Evolutionary conservation across 2,888 invertebrate genomes (phyloP).

Genomic region (Coelinius sp.): DNA sequence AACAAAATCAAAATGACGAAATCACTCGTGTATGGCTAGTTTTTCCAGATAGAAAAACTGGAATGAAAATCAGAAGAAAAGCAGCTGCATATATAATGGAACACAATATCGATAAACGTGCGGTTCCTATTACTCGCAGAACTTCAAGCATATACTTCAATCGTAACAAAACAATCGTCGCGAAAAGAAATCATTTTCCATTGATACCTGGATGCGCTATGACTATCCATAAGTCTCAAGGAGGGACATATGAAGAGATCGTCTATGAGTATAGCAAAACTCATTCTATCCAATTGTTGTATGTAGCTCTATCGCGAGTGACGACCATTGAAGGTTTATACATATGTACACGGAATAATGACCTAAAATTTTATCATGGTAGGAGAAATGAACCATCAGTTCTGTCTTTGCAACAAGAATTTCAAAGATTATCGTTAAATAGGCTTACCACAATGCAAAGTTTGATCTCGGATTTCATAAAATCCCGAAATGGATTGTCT

Average conservation of each 20-base stretch:
- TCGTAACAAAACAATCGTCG: slow-evolving; percentile 22
- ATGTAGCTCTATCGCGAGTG: slow-evolving; percentile 54
- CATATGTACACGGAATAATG: slow-evolving; percentile 23
- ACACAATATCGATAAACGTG: slow-evolving; percentile 4
- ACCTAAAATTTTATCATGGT: slow-evolving; percentile 17
- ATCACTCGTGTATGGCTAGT: neutral
- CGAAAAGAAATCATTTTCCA: slow-evolving; percentile 34
- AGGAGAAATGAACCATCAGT: no score
- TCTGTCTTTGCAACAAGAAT: slow-evolving; percentile 1
- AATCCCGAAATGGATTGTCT: slow-evolving; percentile 5
- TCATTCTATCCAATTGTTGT: slow-evolving; percentile 46
- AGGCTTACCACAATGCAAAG: neutral
- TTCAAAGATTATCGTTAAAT: neutral
- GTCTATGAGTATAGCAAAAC: slow-evolving; percentile 34
- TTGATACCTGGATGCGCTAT: slow-evolving; percentile 34
- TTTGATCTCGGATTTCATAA: slow-evolving; percentile 20
- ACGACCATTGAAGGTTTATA: slow-evolving; percentile 48
- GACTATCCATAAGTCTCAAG: slow-evolving; percentile 40
- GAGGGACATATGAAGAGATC: slow-evolving; percentile 26
- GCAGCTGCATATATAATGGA: neutral
- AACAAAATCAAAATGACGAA: neutral
- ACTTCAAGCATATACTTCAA: slow-evolving; percentile 3
- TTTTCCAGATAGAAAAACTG: neutral
- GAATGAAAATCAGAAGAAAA: slow-evolving; percentile 4
- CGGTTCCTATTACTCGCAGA: slow-evolving; percentile 28